phyloP scores from a whole-genome alignment of 2,888 invertebrate genomes.

The Lithodes maja region DNA sequence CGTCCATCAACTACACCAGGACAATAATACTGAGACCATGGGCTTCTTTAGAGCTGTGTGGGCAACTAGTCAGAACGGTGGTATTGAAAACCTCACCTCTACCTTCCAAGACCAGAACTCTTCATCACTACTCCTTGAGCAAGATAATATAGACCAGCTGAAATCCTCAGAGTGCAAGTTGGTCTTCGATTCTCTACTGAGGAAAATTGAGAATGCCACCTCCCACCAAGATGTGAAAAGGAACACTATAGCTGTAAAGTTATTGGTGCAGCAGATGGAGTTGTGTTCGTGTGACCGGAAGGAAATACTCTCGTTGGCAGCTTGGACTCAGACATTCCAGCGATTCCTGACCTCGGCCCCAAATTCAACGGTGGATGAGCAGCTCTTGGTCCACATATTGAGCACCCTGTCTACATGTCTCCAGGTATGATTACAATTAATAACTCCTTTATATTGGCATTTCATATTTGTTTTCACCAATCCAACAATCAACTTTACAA shows the following conservation, averaged over 20 bases:
- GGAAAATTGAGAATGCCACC: slow-evolving; percentile 54
- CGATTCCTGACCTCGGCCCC: slow-evolving; percentile 52
- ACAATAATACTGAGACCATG: slow-evolving; percentile 26
- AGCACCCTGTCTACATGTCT: slow-evolving; percentile 14
- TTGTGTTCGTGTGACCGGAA: background rate
- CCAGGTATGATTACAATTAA: slow-evolving; percentile 28
- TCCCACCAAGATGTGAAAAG: slow-evolving; percentile 47
- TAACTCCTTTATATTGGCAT: too few species aligned
- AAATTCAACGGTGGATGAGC: slow-evolving; percentile 60
- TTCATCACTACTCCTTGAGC: background rate
- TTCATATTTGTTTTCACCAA: too few species aligned
- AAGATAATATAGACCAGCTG: slow-evolving; percentile 7
- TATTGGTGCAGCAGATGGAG: slow-evolving; percentile 33
- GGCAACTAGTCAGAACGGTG: slow-evolving; percentile 29
- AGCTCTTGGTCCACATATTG: slow-evolving; percentile 50
- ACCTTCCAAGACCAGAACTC: background rate
- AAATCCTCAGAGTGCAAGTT: slow-evolving; percentile 29
- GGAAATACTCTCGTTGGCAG: slow-evolving; percentile 7
- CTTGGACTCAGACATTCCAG: slow-evolving; percentile 34
- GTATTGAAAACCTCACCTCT: slow-evolving; percentile 14
- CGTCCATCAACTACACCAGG: slow-evolving; percentile 47
- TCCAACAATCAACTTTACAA: too few species aligned
- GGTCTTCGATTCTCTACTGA: slow-evolving; percentile 17
- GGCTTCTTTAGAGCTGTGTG: slow-evolving; percentile 45
- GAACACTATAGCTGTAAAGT: slow-evolving; percentile 33